Percentiles rank a stretch among this genome's conserved stretches.
phyloP scores from a whole-genome alignment of 2,797 vertebrate species.

The Schizothorax lantsangensis region DNA sequence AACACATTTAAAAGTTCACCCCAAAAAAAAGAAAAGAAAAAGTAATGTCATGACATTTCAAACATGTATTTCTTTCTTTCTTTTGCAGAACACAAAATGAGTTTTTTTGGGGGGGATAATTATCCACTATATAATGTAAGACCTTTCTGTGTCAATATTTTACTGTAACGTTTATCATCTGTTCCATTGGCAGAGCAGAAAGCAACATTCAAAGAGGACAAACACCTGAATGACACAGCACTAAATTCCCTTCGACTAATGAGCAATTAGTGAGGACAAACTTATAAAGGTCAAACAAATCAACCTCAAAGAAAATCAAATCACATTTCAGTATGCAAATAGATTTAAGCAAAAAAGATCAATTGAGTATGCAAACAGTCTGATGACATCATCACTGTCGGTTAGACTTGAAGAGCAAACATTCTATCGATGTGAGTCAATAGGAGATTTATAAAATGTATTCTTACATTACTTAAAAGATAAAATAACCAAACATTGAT shows the following conservation, averaged over 20 bases:
- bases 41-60: not conserved
- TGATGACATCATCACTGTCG: not conserved
- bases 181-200: not conserved
- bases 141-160: not conserved
- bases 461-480: not conserved
- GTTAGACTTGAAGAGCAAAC: not conserved
- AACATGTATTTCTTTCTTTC: not conserved
- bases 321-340: constrained; percentile 2
- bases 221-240: not conserved
- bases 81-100: not conserved
- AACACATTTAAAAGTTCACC: not conserved
- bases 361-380: not conserved
- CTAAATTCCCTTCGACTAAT: not conserved
- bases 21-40: not conserved
- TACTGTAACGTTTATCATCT: not conserved
- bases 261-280: not conserved
- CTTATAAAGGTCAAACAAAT: constrained; percentile 6
- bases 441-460: not conserved
- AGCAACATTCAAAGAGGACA: not conserved
- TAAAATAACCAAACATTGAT: not conserved
- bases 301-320: constrained; percentile 7
- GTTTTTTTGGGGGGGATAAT: not conserved
- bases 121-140: not conserved
- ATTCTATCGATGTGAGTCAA: not conserved
- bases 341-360: not conserved